Evolutionary conservation across 1,140 invertebrate genomes (phyloP), one percentile per base, ranked within the genome.

Genomic region (Reticulitermes speratus): DNA sequence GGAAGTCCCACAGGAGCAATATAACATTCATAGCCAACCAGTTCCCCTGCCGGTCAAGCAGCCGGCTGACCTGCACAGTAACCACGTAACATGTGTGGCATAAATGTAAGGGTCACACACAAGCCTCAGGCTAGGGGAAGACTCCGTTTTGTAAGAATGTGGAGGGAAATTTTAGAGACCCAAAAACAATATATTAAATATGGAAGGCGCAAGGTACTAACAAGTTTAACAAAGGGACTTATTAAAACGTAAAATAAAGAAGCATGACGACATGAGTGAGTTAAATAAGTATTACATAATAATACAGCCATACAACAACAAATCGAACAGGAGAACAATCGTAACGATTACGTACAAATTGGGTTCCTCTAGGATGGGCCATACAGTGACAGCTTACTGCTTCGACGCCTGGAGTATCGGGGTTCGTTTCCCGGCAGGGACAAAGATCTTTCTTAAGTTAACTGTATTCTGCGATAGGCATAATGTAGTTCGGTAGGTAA

Each of bases 41-140:
- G 52, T 55, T 55, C 52, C 52, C 52, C 19, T 55, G 16, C 52
- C 65, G n/a, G 65, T 75, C 65, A 75, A 75, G 65, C 65, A 75
- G 65, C 65, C 65, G 7, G 65, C 65, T 75, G 65, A 75, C 65
- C 65, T 16, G 65, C 65, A 75, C 65, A 75, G 25, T 14, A 75
- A 75, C 65, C 65, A 75, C n/a, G 65, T 75, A 75, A 75, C 65
- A 75, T 75, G 65, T 75, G 65, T 75, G 65, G 65, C 65, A 75
- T 75, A 75, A 25, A 25, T 75, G 25, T 30, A 25, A 75, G 65
- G 65, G 65, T 75, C n/a, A 5, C 65, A 30, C 65, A 30, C 65
- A 55, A 55, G 11, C 52, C n/a, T 12, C 65, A 14, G 25, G 16
- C 25, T n/a, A 30, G 65, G 65, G 65, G 65, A 75, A 75, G 65